Evolutionary conservation across 2,888 invertebrate genomes (phyloP), one percentile per base, ranked within the genome.

Genomic region (Sceliomorpha sp.): DNA sequence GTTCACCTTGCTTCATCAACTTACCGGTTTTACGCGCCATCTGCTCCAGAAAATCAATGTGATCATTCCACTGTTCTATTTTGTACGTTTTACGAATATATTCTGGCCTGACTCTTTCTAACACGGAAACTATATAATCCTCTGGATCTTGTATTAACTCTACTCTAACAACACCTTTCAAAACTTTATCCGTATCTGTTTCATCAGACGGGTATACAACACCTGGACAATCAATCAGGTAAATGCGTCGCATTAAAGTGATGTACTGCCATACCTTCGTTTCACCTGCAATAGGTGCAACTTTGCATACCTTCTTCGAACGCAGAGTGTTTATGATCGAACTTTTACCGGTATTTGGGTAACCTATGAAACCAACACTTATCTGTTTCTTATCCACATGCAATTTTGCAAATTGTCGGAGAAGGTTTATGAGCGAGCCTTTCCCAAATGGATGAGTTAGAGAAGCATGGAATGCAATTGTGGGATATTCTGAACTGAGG

Each of bases 241-340:
- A 99, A 83, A 99, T 99, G 77, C 96, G 92, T 78, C 93, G 93
- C 99, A 99, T 99, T 50, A 99, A 89, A 0, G 99, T 98, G 32
- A 99, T 98, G 86, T 99, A 99, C 88, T 99, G 99, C 99, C 99
- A 99, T 0, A 99, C 98, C 90, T 97, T 97, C 0, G 96, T 97
- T 89, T 97, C 96, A 2, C 99, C 99, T 58, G 99, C 99, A 81
- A 99, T 97, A 0, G 99, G 99, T 2, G 99, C 99, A 0, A 95
- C 98, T 88, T 98, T 99, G 88, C 99, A 99, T 0, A 99, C 99
- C 89, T 99, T 98, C 83, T 98, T 98, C 6, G 96, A 94, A 53
- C 97, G 91, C 55, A 99, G 89, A 0, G 99, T 97, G 88, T 99
- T 99, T 72, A 99, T 99, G 3, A 99, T 94, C 0, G 99, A 99